A percentile compares a stretch with the other conserved stretches of the same genome.
Conservation (phyloP, 1,140 invertebrate genomes). For the Nasonia giraulti region DNA sequence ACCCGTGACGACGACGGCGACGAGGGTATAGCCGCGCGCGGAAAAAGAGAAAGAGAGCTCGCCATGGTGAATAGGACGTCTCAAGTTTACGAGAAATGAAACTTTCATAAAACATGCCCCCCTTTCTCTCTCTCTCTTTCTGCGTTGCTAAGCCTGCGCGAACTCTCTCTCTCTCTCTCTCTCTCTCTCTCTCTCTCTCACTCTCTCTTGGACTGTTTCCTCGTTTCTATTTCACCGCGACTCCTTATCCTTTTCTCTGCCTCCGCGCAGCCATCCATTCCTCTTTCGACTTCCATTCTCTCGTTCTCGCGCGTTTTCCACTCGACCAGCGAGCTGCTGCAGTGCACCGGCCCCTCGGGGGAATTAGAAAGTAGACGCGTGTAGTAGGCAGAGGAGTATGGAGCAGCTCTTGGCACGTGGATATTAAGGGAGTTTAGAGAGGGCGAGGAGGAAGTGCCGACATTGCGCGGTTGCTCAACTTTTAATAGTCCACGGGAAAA, state of each 20-base stretch:
- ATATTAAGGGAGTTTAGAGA: conserved; percentile 48
- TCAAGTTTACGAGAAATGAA: conserved; percentile 52
- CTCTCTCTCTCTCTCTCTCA: no score
- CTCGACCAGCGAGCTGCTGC: conserved; percentile 11
- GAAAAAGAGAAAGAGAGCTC: not conserved
- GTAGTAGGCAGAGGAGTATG: conserved; percentile 31
- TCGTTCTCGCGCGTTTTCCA: conserved; percentile 32
- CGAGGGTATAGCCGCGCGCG: not conserved
- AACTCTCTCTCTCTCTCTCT: not conserved
- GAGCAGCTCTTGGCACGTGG: conserved; percentile 24
- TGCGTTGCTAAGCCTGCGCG: not conserved
- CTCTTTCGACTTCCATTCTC: conserved; percentile 23
- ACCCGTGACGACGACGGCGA: conserved; percentile 36
- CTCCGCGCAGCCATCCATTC: conserved; percentile 1
- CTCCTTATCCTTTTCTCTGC: conserved; percentile 19
- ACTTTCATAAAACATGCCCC: conserved; percentile 51
- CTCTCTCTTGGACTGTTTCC: not conserved
- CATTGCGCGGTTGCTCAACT: conserved; percentile 28
- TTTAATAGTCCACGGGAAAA: conserved; percentile 47
- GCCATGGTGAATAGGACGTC: conserved; percentile 44
- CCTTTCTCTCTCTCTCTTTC: not conserved
- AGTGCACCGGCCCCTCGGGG: not conserved
- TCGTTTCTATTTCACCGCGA: not conserved
- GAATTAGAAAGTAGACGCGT: conserved; percentile 45
- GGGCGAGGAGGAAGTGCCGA: not conserved